Conservation (phyloP, 2,113 vertebrate genomes). For the Myotis yumanensis region DNA sequence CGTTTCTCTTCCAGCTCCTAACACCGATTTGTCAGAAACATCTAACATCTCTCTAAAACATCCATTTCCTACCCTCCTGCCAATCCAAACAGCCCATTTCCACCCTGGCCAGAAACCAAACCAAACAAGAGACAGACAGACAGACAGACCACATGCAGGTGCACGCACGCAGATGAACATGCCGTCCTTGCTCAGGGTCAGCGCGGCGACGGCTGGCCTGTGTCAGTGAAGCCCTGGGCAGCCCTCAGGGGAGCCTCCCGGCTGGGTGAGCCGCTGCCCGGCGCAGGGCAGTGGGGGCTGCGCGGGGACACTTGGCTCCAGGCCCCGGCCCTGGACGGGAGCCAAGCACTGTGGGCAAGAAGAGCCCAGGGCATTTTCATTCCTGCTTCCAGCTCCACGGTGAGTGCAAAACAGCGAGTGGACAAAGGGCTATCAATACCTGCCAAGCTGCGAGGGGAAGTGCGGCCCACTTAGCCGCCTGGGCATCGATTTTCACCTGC, state of each 20-base stretch:
- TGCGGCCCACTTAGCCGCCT: slow-evolving; percentile 56
- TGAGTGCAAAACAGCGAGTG: slow-evolving; percentile 35
- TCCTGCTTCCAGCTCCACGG: slow-evolving; percentile 42
- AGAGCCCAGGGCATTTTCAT: slow-evolving; percentile 29
- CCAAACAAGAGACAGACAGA: neutral
- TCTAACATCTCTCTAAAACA: neutral
- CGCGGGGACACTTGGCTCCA: neutral
- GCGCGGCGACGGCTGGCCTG: neutral
- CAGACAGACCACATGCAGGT: rapidly evolving
- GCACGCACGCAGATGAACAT: neutral
- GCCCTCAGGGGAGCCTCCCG: neutral
- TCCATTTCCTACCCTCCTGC: neutral
- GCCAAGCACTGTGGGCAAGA: slow-evolving; percentile 1
- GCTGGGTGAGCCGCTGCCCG: rapidly evolving
- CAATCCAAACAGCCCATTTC: neutral
- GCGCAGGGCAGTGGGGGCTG: neutral
- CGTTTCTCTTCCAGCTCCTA: slow-evolving; percentile 32
- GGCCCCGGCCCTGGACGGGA: neutral
- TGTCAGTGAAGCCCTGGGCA: neutral
- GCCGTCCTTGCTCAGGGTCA: neutral
- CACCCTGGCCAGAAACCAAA: neutral
- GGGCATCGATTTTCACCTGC: slow-evolving; percentile 68
- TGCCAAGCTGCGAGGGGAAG: slow-evolving; percentile 48
- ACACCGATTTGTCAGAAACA: slow-evolving; percentile 9
- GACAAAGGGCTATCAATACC: slow-evolving; percentile 60